Evolutionary conservation across 1,140 invertebrate genomes (phyloP), one percentile per base, ranked within the genome.

Genomic region (Drosophila micromelanica): DNA sequence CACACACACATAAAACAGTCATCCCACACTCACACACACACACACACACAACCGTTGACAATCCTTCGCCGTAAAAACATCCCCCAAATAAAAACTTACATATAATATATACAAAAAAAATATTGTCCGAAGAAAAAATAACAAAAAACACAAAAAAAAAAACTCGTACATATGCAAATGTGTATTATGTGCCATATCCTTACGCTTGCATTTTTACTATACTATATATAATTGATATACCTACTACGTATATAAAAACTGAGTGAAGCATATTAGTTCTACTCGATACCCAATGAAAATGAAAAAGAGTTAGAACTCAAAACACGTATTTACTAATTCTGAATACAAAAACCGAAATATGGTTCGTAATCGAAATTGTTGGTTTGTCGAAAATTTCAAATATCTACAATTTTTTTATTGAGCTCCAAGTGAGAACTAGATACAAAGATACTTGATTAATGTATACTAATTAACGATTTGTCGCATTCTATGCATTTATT

Each of bases 141-240:
- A 20, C 8, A 20, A 37, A 48, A 7, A 11, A 46, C 6, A 2
- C 6, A 7, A 60, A 11, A 11, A 38, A 23, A 40, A 71, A 48
- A 49, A 61, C 56, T 68, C 63, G 82, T 81, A 78, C 80, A 82
- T 81, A 78, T 82, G 78, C 79, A 68, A 74, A 74, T 73, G 81
- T 67, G 81, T 84, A 73, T 87, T 84, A 77, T 87, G 79, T 89
- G 84, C 82, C 82, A 87, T 87, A 87, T 87, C 85, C 84, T 84
- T 81, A 84, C 51, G 84, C 84, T 89, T 89, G 80, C 86, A 90
- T 89, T 84, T 87, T 86, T 70, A 80, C 74, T 70, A 49, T 68
- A 67, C 59, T 40, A 54, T 69, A 63, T 49, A 63, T 49, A 45
- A 57, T 57, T 45, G 40, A 57, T 70, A 55, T 37, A 35, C 40